Conservation (phyloP, 1,140 invertebrate species). For the Mylabris phalerata region DNA sequence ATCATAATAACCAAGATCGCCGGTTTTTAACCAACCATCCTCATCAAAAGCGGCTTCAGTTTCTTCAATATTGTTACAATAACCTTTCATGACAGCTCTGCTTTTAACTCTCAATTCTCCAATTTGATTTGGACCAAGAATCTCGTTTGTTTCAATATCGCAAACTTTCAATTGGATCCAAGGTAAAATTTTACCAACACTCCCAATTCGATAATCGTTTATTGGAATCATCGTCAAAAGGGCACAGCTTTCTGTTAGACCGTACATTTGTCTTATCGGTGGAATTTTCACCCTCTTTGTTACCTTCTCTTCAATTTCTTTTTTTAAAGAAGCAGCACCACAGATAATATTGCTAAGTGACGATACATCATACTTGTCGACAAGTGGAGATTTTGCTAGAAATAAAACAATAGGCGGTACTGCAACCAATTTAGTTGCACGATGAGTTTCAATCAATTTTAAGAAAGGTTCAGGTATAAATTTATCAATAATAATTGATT, state of each 20-base stretch:
- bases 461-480: no score
- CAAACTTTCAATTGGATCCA: slow-evolving; percentile 14
- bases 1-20: slow-evolving; percentile 65
- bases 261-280: not conserved
- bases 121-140: slow-evolving; percentile 41
- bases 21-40: slow-evolving; percentile 58
- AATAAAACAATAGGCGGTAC: not conserved
- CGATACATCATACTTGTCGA: not conserved
- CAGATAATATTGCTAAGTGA: not conserved
- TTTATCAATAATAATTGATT: no score
- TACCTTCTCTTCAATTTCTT: not conserved
- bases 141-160: slow-evolving; percentile 41
- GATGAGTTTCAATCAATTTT: no score
- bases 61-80: slow-evolving; percentile 47
- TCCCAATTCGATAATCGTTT: not conserved
- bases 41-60: slow-evolving; percentile 54
- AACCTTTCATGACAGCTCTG: slow-evolving; percentile 47
- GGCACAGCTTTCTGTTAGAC: not conserved
- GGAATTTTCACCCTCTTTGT: not conserved
- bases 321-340: not conserved
- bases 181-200: not conserved
- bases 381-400: not conserved
- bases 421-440: no score
- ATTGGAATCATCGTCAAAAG: not conserved
- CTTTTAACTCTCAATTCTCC: slow-evolving; percentile 52